A percentile compares a stretch with the other conserved stretches of the same genome.
phyloP scores from a whole-genome alignment of 2,113 vertebrate genomes.

The Sigmodon hispidus region DNA sequence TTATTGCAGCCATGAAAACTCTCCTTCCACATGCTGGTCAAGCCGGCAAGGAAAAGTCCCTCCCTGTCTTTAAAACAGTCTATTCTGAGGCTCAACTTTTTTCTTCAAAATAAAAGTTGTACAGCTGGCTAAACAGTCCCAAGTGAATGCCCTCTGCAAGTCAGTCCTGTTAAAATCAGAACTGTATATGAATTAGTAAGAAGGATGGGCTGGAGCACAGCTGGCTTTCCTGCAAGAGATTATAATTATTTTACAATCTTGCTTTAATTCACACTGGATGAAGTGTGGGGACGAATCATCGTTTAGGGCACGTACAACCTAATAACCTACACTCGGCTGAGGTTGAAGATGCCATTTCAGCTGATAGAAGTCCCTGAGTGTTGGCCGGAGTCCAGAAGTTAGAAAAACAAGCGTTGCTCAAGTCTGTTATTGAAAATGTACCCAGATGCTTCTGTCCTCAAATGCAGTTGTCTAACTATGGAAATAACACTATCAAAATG shows the following conservation, averaged over 20 bases:
- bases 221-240: constrained; percentile 87
- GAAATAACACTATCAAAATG: not conserved
- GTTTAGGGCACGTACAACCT: constrained; percentile 84
- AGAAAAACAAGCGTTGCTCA: constrained; percentile 76
- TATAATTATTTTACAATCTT: constrained; percentile 90
- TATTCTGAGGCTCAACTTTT: constrained; percentile 84
- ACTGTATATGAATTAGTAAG: constrained; percentile 87
- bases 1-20: constrained; percentile 84
- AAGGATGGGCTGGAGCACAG: constrained; percentile 81
- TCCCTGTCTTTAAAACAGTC: constrained; percentile 82
- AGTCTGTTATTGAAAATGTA: constrained; percentile 66
- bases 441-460: constrained; percentile 35
- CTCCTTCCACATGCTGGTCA: constrained; percentile 85
- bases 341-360: constrained; percentile 77
- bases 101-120: constrained; percentile 92
- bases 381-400: constrained; percentile 62
- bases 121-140: constrained; percentile 87
- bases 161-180: constrained; percentile 84
- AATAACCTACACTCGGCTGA: constrained; percentile 84
- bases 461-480: constrained; percentile 30
- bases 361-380: constrained; percentile 75
- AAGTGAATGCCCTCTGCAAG: constrained; percentile 85
- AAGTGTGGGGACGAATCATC: constrained; percentile 85
- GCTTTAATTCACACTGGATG: constrained; percentile 86
- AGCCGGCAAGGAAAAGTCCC: constrained; percentile 85